Percentiles rank a stretch among this genome's conserved stretches.
phyloP scores from a whole-genome alignment of 2,113 vertebrate genomes.

The Semnornis frantzii region DNA sequence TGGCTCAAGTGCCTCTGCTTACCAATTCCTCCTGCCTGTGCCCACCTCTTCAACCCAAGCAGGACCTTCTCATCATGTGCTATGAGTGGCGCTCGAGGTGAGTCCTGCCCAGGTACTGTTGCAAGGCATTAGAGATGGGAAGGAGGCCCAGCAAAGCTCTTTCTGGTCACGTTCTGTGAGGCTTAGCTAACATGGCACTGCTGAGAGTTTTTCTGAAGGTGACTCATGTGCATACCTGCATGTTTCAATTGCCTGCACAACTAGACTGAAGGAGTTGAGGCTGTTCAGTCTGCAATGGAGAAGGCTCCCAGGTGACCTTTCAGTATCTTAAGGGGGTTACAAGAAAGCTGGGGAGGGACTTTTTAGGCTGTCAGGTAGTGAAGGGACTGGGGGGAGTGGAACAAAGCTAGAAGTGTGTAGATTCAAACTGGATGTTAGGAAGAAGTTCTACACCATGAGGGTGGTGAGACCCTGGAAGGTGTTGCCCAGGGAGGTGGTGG shows the following conservation, averaged over 20 bases:
- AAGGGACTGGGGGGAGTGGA: no score
- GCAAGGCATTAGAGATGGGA: not conserved
- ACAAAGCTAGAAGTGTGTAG: no score
- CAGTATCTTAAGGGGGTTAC: no score
- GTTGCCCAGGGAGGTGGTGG: no score
- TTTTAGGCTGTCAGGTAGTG: no score
- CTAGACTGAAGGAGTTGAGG: not conserved
- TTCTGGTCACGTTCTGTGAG: not conserved
- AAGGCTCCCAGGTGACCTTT: no score
- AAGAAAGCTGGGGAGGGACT: no score
- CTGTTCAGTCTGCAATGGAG: no score
- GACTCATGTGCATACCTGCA: accelerated
- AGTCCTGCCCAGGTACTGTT: not conserved
- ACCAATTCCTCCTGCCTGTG: slow-evolving; percentile 86
- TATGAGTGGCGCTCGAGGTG: slow-evolving; percentile 82
- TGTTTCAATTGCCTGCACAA: not conserved
- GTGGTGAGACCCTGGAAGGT: no score
- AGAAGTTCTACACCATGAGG: no score
- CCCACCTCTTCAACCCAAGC: slow-evolving; percentile 79
- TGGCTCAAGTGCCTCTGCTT: slow-evolving; percentile 79
- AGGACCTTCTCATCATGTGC: slow-evolving; percentile 86
- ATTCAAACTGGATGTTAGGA: no score
- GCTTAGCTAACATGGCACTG: not conserved
- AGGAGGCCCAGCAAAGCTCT: not conserved
- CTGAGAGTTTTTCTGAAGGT: not conserved